These are phyloP conservation scores for Notothenia coriiceps DNA, from an alignment of 2,113 vertebrate genomes.

Conservation along the genomic window DNA sequence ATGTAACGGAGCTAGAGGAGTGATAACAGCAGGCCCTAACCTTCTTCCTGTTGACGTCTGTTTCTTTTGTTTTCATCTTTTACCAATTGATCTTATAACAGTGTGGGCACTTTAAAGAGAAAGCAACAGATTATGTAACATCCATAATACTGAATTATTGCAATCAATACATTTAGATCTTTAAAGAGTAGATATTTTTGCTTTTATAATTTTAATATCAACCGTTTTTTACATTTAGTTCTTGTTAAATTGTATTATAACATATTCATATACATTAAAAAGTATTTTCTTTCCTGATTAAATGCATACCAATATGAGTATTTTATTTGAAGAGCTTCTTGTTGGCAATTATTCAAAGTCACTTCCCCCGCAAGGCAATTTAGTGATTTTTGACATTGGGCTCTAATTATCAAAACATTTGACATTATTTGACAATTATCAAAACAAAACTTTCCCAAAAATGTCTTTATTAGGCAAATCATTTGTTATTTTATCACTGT, in stretches of 20 bases:
- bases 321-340: no score
- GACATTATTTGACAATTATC: no score
- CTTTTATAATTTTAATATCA: no score
- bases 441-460: background rate
- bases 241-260: no score
- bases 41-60: constrained; percentile 24
- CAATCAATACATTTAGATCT: background rate
- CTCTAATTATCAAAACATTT: no score
- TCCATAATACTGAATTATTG: background rate
- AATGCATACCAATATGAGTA: no score
- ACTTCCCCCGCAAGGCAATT: no score
- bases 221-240: no score
- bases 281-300: no score
- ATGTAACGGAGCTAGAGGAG: constrained; percentile 26
- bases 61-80: constrained; percentile 21
- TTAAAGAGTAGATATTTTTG: background rate
- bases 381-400: no score
- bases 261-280: no score
- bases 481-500: background rate
- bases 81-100: constrained; percentile 4
- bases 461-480: background rate
- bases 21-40: constrained; percentile 22
- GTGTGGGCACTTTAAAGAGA: constrained; percentile 54
- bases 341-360: no score
- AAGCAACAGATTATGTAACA: constrained; percentile 39